These are phyloP conservation scores for Lepus timidus DNA, from an alignment of 2,113 vertebrate species.

Conservation along the genomic window DNA sequence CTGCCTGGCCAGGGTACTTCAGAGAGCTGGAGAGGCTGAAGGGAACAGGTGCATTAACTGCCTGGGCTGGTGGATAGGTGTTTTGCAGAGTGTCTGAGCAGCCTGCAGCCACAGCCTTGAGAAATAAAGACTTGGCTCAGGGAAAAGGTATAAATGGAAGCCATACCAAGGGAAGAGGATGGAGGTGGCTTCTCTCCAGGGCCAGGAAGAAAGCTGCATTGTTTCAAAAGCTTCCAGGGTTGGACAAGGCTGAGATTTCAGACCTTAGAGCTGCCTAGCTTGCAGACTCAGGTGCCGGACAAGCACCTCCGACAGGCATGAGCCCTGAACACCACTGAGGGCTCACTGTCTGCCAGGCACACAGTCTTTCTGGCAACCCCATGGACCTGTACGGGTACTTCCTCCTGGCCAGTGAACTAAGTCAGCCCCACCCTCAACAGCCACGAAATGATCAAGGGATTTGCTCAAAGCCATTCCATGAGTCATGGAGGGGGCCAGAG, in stretches of 20 bases:
- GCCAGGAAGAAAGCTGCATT: not conserved
- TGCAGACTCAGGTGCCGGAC: not conserved
- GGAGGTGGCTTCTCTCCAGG: not conserved
- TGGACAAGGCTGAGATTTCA: not conserved
- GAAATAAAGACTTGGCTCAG: slow-evolving; percentile 5
- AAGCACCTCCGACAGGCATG: not conserved
- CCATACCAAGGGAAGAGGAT: slow-evolving; percentile 21
- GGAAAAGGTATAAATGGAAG: slow-evolving; percentile 36
- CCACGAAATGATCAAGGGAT: not conserved
- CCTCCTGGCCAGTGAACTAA: not conserved
- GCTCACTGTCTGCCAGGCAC: not conserved
- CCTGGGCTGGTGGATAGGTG: not conserved
- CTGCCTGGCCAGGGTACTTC: not conserved
- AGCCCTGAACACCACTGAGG: too few species aligned
- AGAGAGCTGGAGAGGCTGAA: not conserved
- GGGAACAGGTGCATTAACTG: not conserved
- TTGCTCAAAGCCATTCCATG: not conserved
- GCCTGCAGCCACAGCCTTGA: not conserved
- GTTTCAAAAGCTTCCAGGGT: not conserved
- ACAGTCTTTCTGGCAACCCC: not conserved
- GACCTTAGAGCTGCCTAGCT: not conserved
- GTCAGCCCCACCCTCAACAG: not conserved
- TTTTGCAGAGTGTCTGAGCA: not conserved
- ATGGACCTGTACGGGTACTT: fast-evolving
- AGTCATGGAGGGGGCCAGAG: not conserved